Evolutionary conservation across 1,140 invertebrate species (phyloP).

Genomic region (Chrysopa pallens): DNA sequence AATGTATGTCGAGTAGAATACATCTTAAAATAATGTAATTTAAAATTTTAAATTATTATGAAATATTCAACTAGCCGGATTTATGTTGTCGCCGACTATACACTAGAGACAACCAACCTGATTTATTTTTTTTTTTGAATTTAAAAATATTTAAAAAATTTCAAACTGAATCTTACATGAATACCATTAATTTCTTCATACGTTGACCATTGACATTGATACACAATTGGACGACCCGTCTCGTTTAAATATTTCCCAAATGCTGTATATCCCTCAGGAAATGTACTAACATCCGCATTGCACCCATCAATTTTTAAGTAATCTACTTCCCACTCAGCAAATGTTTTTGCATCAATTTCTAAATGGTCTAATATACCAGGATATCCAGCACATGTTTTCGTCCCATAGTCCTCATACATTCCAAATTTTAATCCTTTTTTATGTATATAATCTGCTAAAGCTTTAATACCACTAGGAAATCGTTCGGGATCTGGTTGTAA

Average conservation of each 20-base stretch:
- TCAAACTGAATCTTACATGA: constrained; percentile 13
- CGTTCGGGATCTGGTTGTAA: constrained; percentile 53
- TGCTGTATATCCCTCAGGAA: constrained; percentile 45
- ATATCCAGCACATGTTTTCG: constrained; percentile 64
- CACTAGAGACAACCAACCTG: no score
- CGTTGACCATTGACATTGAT: constrained; percentile 77
- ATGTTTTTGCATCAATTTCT: constrained; percentile 61
- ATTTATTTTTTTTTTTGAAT: no score
- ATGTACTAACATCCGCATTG: constrained; percentile 39
- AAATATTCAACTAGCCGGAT: no score
- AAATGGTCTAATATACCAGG: constrained; percentile 63
- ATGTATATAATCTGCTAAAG: constrained; percentile 69
- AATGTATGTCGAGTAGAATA: no score
- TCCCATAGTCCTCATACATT: constrained; percentile 78
- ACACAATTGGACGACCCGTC: constrained; percentile 68
- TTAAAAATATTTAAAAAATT: background rate
- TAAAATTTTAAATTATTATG: no score
- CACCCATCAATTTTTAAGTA: constrained; percentile 84
- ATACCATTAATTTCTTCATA: constrained; percentile 36
- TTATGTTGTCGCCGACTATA: no score
- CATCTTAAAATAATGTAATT: no score
- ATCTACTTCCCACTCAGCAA: constrained; percentile 77
- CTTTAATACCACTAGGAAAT: constrained; percentile 71
- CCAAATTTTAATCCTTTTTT: constrained; percentile 65
- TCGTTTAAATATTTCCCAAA: constrained; percentile 55